Evolutionary conservation across 2,888 invertebrate genomes (phyloP).

Genomic region (Drosophila histrio): DNA sequence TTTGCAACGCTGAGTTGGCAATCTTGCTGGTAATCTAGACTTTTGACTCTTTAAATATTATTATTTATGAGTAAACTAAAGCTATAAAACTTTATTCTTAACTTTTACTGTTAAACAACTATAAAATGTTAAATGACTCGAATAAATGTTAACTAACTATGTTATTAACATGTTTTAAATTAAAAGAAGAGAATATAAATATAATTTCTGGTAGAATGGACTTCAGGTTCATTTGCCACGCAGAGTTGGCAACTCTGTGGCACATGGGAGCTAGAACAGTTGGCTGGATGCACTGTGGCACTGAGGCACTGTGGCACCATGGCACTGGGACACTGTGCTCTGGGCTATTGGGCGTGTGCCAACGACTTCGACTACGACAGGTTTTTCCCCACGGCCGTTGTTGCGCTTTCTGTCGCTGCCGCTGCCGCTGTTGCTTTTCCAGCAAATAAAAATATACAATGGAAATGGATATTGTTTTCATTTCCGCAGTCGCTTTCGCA

Average conservation of each 20-base stretch:
- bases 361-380: constrained; percentile 48
- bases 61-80: too few relatives aligned
- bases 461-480: constrained; percentile 78
- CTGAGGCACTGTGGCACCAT: constrained; percentile 10
- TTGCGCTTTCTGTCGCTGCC: constrained; percentile 60
- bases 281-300: constrained; percentile 15
- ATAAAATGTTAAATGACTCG: neutral
- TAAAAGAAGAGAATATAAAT: neutral
- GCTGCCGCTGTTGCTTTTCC: constrained; percentile 26
- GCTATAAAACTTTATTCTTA: neutral
- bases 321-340: constrained; percentile 42
- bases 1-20: too few relatives aligned
- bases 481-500: constrained; percentile 63
- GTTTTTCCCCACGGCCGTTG: constrained; percentile 63
- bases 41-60: too few relatives aligned
- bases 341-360: constrained; percentile 61
- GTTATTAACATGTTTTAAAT: neutral
- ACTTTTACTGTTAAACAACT: neutral
- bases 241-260: constrained; percentile 13
- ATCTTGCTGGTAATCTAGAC: too few relatives aligned
- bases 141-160: neutral
- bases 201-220: neutral
- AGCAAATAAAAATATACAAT: constrained; percentile 72
- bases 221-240: neutral
- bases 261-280: constrained; percentile 14